Evolutionary conservation across 64 coral and sea anemone genomes (phyloP).

Genomic region (Stichodactyla helianthus): DNA sequence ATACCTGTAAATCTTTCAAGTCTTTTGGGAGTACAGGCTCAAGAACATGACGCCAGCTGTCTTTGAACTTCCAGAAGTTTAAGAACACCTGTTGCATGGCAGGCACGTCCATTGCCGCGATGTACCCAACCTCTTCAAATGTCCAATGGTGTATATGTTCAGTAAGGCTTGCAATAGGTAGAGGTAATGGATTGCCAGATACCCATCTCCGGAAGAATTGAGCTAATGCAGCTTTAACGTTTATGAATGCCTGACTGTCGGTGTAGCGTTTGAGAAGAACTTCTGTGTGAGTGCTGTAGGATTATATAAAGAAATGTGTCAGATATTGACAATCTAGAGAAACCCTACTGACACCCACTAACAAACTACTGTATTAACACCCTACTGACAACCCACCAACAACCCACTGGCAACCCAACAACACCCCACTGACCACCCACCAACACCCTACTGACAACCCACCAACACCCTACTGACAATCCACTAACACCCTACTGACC

Average conservation of each 20-base stretch:
- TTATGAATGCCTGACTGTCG: slow-evolving; percentile 83
- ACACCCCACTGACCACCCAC: no score
- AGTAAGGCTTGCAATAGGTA: slow-evolving; percentile 41
- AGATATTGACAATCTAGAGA: background rate
- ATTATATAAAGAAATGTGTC: background rate
- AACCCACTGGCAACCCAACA: no score
- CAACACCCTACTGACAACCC: no score
- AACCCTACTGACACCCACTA: background rate
- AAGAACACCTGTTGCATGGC: slow-evolving; percentile 60
- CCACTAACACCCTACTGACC: no score
- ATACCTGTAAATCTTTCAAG: slow-evolving; percentile 76
- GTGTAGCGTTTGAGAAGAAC: slow-evolving; percentile 86
- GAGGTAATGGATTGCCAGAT: slow-evolving; percentile 29
- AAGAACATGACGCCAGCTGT: slow-evolving; percentile 51
- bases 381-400: no score
- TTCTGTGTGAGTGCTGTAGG: slow-evolving; percentile 31
- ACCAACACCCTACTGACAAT: no score
- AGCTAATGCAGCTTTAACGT: slow-evolving; percentile 80
- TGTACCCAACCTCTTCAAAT: slow-evolving; percentile 68
- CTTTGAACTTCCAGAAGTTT: slow-evolving; percentile 80
- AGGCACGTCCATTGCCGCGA: slow-evolving; percentile 63
- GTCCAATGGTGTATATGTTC: slow-evolving; percentile 72
- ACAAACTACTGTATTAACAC: no score
- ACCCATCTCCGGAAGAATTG: slow-evolving; percentile 59
- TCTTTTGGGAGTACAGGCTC: slow-evolving; percentile 56